Evolutionary conservation across 2,113 vertebrate genomes (phyloP), one percentile per base, ranked within the genome.

Genomic region (Amia ocellicauda): DNA sequence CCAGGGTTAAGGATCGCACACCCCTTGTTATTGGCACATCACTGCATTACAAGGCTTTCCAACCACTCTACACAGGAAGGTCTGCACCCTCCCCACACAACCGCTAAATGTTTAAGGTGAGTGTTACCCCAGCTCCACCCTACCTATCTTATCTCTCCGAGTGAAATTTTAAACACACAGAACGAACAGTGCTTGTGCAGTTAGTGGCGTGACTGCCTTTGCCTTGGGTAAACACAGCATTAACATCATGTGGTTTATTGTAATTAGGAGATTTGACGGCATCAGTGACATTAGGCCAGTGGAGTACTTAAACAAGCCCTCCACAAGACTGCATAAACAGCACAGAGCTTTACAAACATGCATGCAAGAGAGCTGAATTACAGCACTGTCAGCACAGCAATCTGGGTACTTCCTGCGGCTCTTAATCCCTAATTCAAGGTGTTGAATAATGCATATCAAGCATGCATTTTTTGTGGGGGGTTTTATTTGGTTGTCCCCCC

Each of bases 201-300:
- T 43, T 69, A 59, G 41, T 56, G 61, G 27, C 27, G 11, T 7
- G 31, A 5, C 60, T 54, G 5, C 61, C 68, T 69, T 63, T 74
- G 71, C 74, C 65, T 36, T 41, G 47, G 74, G 66, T 70, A 81
- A 80, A 80, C 62, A 62, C 5, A 41, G 69, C 70, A 58, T 66
- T 59, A 68, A n/a, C 26, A 20, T 72, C 16, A 36, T 3, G 20
- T 10, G 41, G 42, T 63, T 51, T n/a, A 43, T 47, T 14, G 63
- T 69, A 2, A 36, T 9, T 54, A 77, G 68, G 68, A 56, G 41
- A 23, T 72, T 3, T 31, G 67, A 7, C 52, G 59, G 73, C 71
- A 50, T 8, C 41, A 51, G 47, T 22, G 68, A 58, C 50, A 59
- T 63, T 29, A 49, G 67, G 66, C 72, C 64, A 74, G 74, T 40